These are phyloP conservation scores for Dicrostonyx torquatus DNA, from an alignment of 2,797 vertebrate species.

Conservation along the genomic window DNA sequence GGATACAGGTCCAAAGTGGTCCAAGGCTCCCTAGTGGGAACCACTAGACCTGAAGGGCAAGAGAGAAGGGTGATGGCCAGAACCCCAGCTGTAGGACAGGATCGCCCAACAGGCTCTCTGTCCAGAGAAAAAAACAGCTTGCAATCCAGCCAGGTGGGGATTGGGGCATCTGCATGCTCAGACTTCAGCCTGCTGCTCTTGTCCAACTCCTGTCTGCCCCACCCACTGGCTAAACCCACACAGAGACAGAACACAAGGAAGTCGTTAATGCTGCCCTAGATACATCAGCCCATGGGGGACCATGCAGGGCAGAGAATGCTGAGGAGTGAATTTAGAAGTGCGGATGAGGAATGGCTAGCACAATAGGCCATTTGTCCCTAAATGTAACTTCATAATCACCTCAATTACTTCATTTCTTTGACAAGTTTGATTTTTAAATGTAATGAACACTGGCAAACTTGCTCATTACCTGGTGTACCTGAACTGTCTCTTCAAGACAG, in stretches of 20 bases:
- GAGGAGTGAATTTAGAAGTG: background rate
- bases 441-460: background rate
- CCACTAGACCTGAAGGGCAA: background rate
- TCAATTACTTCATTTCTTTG: background rate
- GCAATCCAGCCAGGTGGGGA: background rate
- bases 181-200: background rate
- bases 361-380: background rate
- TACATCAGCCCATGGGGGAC: background rate
- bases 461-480: background rate
- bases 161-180: background rate
- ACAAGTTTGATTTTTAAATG: slow-evolving; percentile 39
- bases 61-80: background rate
- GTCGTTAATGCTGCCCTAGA: background rate
- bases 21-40: background rate
- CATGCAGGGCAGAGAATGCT: background rate
- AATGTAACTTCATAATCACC: background rate
- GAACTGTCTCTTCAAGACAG: background rate
- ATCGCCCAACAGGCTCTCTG: background rate
- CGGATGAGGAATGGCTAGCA: background rate
- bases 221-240: background rate
- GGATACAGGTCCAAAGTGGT: background rate
- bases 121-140: background rate
- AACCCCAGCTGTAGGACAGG: background rate
- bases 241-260: background rate
- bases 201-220: background rate